A percentile compares a stretch with the other conserved stretches of the same genome.
Evolutionary conservation across 2,797 vertebrate genomes (phyloP).

Genomic region (Clarias fuscus): DNA sequence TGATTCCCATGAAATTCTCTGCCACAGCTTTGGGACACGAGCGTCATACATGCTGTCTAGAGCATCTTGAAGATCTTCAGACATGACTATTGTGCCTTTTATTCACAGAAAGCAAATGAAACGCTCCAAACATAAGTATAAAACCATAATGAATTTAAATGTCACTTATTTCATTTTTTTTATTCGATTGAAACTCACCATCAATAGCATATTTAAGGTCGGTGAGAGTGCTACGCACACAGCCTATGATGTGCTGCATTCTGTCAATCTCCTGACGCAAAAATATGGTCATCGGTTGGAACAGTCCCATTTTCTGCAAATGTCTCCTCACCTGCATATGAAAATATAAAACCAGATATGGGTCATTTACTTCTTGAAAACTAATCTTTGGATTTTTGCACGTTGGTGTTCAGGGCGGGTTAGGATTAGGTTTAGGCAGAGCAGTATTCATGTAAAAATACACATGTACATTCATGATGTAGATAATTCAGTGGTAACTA

Average conservation of each 20-base stretch:
- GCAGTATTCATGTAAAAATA: background rate
- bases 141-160: background rate
- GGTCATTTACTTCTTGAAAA: background rate
- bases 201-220: constrained; percentile 84
- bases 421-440: background rate
- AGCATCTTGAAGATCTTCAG: constrained; percentile 74
- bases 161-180: background rate
- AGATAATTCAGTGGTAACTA: too few species aligned
- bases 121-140: background rate
- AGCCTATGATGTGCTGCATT: constrained; percentile 79
- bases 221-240: constrained; percentile 76
- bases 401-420: background rate
- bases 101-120: background rate
- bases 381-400: background rate
- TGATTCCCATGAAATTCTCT: constrained; percentile 82
- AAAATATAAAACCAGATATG: background rate
- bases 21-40: constrained; percentile 79
- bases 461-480: too few species aligned
- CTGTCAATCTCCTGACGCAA: constrained; percentile 82
- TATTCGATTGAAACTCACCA: constrained; percentile 54
- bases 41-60: constrained; percentile 82
- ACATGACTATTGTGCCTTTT: constrained; percentile 76
- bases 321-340: background rate
- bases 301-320: constrained; percentile 74
- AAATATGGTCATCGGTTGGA: constrained; percentile 85